These are phyloP conservation scores for Tanytarsus gracilentus DNA, from an alignment of 2,888 invertebrate species.

Conservation along the genomic window DNA sequence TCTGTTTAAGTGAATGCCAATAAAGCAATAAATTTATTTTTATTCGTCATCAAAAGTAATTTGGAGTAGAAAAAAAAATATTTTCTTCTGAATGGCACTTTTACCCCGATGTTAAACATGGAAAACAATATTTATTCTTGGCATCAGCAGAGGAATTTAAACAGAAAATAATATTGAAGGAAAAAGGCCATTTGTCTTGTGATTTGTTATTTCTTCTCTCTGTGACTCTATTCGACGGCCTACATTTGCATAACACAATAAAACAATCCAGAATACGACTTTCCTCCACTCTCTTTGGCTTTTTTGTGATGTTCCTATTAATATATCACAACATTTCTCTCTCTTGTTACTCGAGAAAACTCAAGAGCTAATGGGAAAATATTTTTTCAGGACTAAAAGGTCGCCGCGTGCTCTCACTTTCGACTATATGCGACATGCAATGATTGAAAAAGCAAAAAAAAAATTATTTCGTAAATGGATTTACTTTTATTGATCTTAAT, in stretches of 20 bases:
- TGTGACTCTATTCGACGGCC: background rate
- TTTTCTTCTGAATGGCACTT: background rate
- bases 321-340: constrained; percentile 3
- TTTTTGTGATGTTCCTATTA: too few species aligned
- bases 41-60: constrained; percentile 12
- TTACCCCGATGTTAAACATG: background rate
- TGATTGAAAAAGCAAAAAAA: background rate
- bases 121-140: too few species aligned
- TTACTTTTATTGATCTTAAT: constrained; percentile 8
- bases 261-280: too few species aligned
- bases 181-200: constrained; percentile 18
- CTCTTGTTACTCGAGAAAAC: background rate
- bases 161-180: too few species aligned
- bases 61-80: constrained; percentile 13
- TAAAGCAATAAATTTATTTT: constrained; percentile 24
- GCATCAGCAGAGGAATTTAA: too few species aligned
- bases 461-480: constrained; percentile 11
- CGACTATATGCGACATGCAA: too few species aligned
- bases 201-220: background rate
- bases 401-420: background rate
- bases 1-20: constrained; percentile 19
- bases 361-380: background rate
- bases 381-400: constrained; percentile 4
- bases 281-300: too few species aligned
- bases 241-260: constrained; percentile 10